Conservation (phyloP, 2,888 invertebrate species). For the Thymelicus acteon region DNA sequence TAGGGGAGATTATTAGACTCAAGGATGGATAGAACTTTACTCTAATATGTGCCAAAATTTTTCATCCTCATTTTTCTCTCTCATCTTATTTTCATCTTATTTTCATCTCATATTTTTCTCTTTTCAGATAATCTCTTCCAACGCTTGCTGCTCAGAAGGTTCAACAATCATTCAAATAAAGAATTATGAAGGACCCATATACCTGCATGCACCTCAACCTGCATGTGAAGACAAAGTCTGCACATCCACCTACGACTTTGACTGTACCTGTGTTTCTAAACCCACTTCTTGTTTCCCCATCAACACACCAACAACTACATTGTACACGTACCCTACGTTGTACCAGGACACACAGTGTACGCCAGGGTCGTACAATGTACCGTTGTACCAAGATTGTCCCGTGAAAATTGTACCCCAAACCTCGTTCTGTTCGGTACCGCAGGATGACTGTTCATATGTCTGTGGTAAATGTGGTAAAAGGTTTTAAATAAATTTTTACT, state of each 20-base stretch:
- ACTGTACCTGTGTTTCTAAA: constrained; percentile 43
- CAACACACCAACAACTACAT: constrained; percentile 42
- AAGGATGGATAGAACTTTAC: too few species aligned
- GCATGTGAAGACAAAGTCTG: constrained; percentile 32
- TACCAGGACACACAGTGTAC: constrained; percentile 29
- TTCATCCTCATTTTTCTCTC: too few species aligned
- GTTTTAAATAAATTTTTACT: background rate
- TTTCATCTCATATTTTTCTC: background rate
- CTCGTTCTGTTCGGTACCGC: background rate
- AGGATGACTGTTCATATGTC: constrained; percentile 14
- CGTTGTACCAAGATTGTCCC: constrained; percentile 22
- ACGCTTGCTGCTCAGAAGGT: constrained; percentile 47
- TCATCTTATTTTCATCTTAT: too few species aligned
- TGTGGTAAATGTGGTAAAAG: constrained; percentile 28
- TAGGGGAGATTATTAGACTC: too few species aligned
- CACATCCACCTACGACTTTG: constrained; percentile 35
- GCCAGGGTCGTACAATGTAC: constrained; percentile 19
- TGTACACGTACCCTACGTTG: constrained; percentile 3
- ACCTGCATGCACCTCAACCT: constrained; percentile 41
- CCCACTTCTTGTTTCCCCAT: constrained; percentile 45
- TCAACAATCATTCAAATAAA: constrained; percentile 58
- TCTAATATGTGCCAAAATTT: too few species aligned
- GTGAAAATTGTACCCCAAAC: background rate
- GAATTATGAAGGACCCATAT: constrained; percentile 63
- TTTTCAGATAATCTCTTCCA: constrained; percentile 47